A percentile compares a stretch with the other conserved stretches of the same genome.
Evolutionary conservation across 2,888 invertebrate species (phyloP).

Genomic region (Margaritifera margaritifera): DNA sequence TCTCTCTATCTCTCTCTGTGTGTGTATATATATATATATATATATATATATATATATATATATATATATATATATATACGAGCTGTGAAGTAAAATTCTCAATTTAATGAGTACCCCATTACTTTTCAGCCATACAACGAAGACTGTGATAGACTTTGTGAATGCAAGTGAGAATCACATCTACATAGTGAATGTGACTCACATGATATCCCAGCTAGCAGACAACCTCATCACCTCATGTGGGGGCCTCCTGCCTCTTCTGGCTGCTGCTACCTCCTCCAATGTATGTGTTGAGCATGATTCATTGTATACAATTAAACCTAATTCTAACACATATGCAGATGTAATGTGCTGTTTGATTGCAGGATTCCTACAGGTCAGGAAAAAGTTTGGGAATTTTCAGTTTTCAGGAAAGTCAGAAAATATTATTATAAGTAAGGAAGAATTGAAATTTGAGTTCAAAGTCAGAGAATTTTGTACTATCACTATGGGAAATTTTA

Average conservation of each 20-base stretch:
- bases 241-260: slow-evolving; percentile 93
- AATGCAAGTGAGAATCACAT: slow-evolving; percentile 99
- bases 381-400: too few species aligned
- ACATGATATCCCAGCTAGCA: slow-evolving; percentile 97
- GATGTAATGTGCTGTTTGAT: not conserved
- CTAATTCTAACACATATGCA: not conserved
- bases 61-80: too few species aligned
- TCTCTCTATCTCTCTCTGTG: too few species aligned
- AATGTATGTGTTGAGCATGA: slow-evolving; percentile 84
- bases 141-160: slow-evolving; percentile 97
- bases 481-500: too few species aligned
- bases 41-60: too few species aligned
- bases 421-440: too few species aligned
- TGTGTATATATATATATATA: too few species aligned
- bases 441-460: too few species aligned
- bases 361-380: too few species aligned
- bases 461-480: not conserved
- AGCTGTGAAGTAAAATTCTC: too few species aligned
- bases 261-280: slow-evolving; percentile 98
- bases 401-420: too few species aligned
- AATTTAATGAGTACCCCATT: not conserved
- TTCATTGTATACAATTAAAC: not conserved
- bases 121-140: slow-evolving; percentile 88
- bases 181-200: slow-evolving; percentile 99
- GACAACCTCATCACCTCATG: slow-evolving; percentile 99